Evolutionary conservation across 2,113 vertebrate species (phyloP).

Genomic region (Turnix velox): DNA sequence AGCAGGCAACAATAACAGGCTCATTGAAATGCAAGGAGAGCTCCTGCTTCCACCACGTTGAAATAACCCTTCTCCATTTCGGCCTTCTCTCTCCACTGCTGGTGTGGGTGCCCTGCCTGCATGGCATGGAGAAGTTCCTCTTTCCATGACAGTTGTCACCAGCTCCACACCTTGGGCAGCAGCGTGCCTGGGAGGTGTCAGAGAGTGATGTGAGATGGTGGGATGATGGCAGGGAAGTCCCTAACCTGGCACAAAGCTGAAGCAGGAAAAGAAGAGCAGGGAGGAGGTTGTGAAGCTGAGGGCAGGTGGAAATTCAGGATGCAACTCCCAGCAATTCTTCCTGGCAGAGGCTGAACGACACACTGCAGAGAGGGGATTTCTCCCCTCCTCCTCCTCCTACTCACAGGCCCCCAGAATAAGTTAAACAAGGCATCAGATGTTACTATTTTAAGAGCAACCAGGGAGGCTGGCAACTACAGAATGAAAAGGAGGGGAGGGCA

Average conservation of each 20-base stretch:
- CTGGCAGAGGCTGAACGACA: not conserved
- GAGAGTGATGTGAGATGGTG: not conserved
- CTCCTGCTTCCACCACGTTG: not conserved
- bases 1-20: not conserved
- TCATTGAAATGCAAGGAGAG: conserved; percentile 27
- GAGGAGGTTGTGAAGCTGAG: not conserved
- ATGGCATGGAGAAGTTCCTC: fast-evolving
- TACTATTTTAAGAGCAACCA: conserved; percentile 49
- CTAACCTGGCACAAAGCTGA: not conserved
- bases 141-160: fast-evolving
- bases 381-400: not conserved
- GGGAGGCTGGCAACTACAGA: conserved; percentile 52
- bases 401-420: not conserved
- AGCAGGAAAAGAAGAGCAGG: not conserved
- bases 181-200: fast-evolving
- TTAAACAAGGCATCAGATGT: conserved; percentile 26
- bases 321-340: not conserved
- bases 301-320: not conserved
- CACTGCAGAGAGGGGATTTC: not conserved
- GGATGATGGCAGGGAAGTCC: not conserved
- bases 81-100: fast-evolving
- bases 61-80: not conserved
- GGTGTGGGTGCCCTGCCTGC: not conserved
- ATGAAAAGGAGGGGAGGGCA: conserved; percentile 31
- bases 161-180: fast-evolving